phyloP scores from a whole-genome alignment of 2,113 vertebrate genomes.

The cattle (Bos taurus) region DNA sequence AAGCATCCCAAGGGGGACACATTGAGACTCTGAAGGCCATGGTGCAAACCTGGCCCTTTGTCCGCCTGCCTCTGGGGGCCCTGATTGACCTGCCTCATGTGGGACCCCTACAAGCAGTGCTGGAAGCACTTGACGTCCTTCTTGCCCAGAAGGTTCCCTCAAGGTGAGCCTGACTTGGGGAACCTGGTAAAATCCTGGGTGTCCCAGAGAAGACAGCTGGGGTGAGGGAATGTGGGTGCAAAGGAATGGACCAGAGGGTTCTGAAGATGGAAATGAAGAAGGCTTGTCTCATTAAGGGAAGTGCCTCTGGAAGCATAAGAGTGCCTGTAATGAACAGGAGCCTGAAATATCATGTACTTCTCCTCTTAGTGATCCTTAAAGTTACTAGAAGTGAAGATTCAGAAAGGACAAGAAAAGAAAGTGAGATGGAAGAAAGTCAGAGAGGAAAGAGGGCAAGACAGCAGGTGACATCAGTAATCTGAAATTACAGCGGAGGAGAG shows the following conservation, averaged over 20 bases:
- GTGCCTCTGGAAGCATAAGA: rapidly evolving
- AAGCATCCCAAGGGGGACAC: neutral
- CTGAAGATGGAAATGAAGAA: no score
- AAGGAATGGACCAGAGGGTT: neutral
- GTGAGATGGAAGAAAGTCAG: neutral
- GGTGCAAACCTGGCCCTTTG: neutral
- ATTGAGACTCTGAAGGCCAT: neutral
- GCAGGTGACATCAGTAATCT: neutral
- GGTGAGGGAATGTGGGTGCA: neutral
- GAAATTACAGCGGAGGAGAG: neutral
- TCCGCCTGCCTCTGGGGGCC: neutral
- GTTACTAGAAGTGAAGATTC: neutral
- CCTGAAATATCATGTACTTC: neutral
- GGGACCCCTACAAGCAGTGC: neutral
- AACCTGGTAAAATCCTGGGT: no score
- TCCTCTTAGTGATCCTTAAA: no score
- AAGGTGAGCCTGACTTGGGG: neutral
- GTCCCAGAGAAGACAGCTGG: no score
- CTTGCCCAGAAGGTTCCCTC: neutral
- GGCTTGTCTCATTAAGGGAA: neutral
- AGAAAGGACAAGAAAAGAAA: neutral
- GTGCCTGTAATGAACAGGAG: rapidly evolving
- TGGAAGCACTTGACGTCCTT: neutral
- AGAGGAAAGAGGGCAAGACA: neutral
- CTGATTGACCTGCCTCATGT: neutral